These are phyloP conservation scores for Leuctra nigra DNA, from an alignment of 2,888 invertebrate species.

Conservation along the genomic window DNA sequence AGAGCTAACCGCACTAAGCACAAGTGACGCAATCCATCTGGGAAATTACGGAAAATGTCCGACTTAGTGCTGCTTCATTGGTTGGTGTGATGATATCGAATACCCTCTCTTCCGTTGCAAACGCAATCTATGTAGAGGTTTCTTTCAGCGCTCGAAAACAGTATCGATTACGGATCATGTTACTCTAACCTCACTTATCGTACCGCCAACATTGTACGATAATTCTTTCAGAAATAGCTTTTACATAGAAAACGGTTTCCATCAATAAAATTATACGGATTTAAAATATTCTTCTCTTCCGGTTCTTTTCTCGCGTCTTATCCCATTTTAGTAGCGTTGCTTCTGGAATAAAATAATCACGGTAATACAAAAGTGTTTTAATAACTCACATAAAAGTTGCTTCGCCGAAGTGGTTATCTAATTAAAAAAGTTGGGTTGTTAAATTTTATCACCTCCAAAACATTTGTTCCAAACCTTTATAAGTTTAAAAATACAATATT, in stretches of 20 bases:
- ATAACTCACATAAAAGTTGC: neutral
- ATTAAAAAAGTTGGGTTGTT: slow-evolving; percentile 5
- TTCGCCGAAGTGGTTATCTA: neutral
- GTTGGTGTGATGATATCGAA: slow-evolving; percentile 11
- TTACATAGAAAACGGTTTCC: too few species aligned
- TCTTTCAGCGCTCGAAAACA: neutral
- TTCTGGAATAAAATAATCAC: neutral
- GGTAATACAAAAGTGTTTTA: neutral
- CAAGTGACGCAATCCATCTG: slow-evolving; percentile 6
- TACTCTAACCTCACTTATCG: too few species aligned
- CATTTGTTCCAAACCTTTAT: neutral
- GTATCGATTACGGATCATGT: neutral
- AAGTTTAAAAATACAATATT: too few species aligned
- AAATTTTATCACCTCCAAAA: neutral
- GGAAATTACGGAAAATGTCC: slow-evolving; percentile 11
- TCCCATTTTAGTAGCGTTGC: too few species aligned
- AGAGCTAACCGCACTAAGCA: too few species aligned
- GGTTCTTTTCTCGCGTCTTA: neutral
- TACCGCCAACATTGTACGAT: too few species aligned
- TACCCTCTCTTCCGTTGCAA: too few species aligned
- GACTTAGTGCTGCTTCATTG: slow-evolving; percentile 14
- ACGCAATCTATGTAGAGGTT: slow-evolving; percentile 12
- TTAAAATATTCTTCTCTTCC: neutral
- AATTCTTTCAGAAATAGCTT: too few species aligned
- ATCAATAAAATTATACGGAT: neutral